Base-by-base conservation (phyloP, 2,113 vertebrate species). In the Scomber japonicus region DNA sequence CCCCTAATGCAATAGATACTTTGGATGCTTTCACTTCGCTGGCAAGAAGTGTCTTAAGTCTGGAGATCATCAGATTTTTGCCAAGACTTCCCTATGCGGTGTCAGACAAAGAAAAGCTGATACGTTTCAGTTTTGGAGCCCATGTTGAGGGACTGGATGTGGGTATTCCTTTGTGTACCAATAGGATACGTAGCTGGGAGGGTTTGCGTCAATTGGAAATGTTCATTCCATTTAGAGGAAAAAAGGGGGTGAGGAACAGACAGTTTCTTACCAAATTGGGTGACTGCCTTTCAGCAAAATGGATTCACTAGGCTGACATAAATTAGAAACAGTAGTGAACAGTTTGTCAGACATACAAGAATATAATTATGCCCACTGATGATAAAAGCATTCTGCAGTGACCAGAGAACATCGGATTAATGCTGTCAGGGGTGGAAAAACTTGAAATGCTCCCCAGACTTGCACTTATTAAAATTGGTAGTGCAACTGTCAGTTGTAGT, bases 21-120 rank as follows among this genome's bases (percentile, higher is more conserved):
- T 71, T 83, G 76, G 78, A 89, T 85, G 87, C 81, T 79, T 92
- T 75, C 60, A 55, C 66, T 69, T 75, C 62, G 67, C 88, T 92
- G 91, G 87, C 89, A 80, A 75, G 78, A 49, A 8, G 24, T 17
- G 57, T 44, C 71, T 75, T 46, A 75, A 2, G 67, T 86, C 91
- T 91, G 92, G 90, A 93, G 82, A 85, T 46, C 17, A 57, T 88
- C 79, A 56, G 59, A 14, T 56, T 82, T 70, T 74, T 90, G 80
- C 79, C 84, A 90, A 88, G 62, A 63, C 71, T 92, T 80, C 80
- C 71, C 40, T 83, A 57, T 84, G 70, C 27, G 66, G 87, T 86
- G 81, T 92, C 78, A 87, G 71, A 77, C 71, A 78, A 87, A 80
- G 76, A 85, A 71, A 80, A 75, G 81, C 76, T 82, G 77, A 91